Evolutionary conservation across 2,888 invertebrate genomes (phyloP), one percentile per base, ranked within the genome.

Genomic region (Torymus texanus): DNA sequence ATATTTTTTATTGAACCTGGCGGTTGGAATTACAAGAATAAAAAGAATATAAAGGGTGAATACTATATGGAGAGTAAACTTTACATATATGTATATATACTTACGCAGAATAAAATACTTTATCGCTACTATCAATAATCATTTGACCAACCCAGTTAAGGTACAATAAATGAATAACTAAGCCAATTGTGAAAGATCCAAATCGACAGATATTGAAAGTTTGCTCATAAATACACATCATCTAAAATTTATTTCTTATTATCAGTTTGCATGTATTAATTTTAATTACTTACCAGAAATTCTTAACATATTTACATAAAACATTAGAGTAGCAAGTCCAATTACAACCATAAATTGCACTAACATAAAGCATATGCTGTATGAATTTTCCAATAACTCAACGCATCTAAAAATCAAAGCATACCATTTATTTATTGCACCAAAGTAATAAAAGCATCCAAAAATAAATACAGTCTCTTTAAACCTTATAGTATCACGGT

Each of bases 71-170:
- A 24, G 10, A n/a, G 29, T n/a, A 14, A 41, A 14, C 16, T n/a
- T 2, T 16, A 50, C 10, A 16, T n/a, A 50, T 0, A 12, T 3
- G 14, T 50, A 24, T 11, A n/a, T 55, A 1, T 58, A 53, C 75
- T 4, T 51, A 75, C 75, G 53, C 24, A 2, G 75, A 59, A 24
- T 59, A n/a, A 12, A 75, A 59, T 53, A 75, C 21, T 59, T 75
- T 16, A 18, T 66, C 61, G n/a, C 75, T 75, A 12, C 58, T 66
- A 13, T 75, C n/a, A 14, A 67, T 75, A 5, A 75, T 53, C 50
- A 53, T 12, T 67, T 75, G 75, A 11, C 75, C 75, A 16, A 67
- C 24, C 51, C 59, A 59, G 14, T 65, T 24, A 2, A 75, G 12
- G 16, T 53, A 67, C 2, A 59, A 53, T 13, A 75, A 29, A 65